Percentiles rank a stretch among this genome's conserved stretches.
Conservation (phyloP, 2,113 vertebrate species). For the Rhea pennata region DNA sequence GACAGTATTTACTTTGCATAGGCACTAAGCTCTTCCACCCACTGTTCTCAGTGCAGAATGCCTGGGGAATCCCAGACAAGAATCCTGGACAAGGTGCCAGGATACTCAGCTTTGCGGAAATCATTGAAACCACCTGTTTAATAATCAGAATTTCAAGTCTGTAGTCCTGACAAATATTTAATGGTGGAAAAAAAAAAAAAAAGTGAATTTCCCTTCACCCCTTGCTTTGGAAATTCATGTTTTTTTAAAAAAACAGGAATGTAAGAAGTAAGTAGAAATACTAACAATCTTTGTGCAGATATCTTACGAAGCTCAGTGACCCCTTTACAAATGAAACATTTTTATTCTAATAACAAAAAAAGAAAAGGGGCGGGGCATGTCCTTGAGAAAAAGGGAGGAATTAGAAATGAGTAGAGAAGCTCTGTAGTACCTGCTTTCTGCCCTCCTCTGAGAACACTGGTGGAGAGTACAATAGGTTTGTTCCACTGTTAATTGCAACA, state of each 20-base stretch:
- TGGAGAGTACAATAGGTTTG: neutral
- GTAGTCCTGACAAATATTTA: neutral
- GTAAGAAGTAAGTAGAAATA: neutral
- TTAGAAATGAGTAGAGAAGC: rapidly evolving
- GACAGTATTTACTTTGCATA: neutral
- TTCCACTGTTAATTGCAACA: neutral
- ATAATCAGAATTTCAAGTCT: neutral
- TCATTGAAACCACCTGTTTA: neutral
- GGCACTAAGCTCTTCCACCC: neutral
- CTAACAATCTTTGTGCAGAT: rapidly evolving
- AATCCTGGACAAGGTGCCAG: neutral
- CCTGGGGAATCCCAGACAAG: neutral
- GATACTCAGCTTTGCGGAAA: neutral
- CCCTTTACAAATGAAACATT: neutral
- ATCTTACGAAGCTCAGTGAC: neutral
- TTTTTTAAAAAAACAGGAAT: neutral
- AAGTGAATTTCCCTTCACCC: rapidly evolving
- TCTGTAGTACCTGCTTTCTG: neutral
- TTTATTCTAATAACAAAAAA: neutral
- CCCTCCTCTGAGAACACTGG: neutral
- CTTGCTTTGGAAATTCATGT: rapidly evolving
- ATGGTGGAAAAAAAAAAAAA: rapidly evolving
- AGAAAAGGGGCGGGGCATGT: neutral
- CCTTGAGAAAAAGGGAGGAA: neutral
- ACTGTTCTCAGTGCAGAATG: neutral